A percentile compares a stretch with the other conserved stretches of the same genome.
Conservation (phyloP, 2,888 invertebrate species). For the Rhodophaea formosa region DNA sequence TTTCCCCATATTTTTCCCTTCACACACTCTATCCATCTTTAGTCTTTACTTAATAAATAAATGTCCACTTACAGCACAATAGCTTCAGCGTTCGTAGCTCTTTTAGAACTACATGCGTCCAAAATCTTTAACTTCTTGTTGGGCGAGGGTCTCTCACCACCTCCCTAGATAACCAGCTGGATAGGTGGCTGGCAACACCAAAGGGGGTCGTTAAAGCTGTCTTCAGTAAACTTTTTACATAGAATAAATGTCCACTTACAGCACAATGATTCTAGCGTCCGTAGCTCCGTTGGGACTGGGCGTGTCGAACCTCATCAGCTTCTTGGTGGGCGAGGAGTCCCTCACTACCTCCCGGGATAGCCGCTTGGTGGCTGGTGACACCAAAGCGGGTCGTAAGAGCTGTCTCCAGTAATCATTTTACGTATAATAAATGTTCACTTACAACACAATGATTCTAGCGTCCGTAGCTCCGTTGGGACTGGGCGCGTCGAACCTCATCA, state of each 20-base stretch:
- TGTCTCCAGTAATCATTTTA: neutral
- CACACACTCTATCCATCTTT: no score
- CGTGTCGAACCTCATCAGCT: conserved; percentile 50
- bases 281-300: conserved; percentile 72
- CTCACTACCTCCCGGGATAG: neutral
- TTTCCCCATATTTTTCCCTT: no score
- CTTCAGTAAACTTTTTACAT: neutral
- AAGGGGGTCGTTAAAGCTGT: no score
- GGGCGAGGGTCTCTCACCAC: neutral
- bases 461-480: conserved; percentile 70
- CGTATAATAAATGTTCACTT: conserved; percentile 32
- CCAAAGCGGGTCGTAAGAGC: no score
- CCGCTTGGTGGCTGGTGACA: neutral
- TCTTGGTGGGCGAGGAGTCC: conserved; percentile 17
- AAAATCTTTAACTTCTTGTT: conserved; percentile 34
- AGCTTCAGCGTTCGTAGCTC: conserved; percentile 58
- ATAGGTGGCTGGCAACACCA: no score
- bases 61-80: conserved; percentile 58
- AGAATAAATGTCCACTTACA: conserved; percentile 44
- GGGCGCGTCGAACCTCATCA: conserved; percentile 57
- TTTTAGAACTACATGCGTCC: conserved; percentile 71
- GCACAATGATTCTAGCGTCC: conserved; percentile 56
- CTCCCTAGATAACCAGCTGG: neutral
- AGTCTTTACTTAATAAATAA: no score
- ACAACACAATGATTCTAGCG: conserved; percentile 60